A percentile compares a stretch with the other conserved stretches of the same genome.
These are phyloP conservation scores for Nomada ferruginata DNA, from an alignment of 2,888 invertebrate genomes.

Conservation along the genomic window DNA sequence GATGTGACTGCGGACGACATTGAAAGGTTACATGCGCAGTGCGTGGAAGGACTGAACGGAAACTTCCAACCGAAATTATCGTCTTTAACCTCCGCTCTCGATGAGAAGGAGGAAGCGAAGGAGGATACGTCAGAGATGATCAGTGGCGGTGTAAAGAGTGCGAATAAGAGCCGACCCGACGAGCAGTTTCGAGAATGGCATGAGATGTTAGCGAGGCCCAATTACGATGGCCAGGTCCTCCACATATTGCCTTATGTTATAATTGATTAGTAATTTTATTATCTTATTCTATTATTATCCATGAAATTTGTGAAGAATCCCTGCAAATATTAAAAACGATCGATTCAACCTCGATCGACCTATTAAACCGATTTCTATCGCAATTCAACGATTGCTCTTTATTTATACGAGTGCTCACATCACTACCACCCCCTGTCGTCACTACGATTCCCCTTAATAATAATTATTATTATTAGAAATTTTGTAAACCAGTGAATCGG, in stretches of 20 bases:
- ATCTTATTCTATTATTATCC: constrained; percentile 71
- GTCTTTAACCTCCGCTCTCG: constrained; percentile 61
- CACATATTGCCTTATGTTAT: constrained; percentile 98
- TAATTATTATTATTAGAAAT: not conserved
- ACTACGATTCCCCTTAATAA: constrained; percentile 48
- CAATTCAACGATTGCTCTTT: constrained; percentile 69
- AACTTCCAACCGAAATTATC: constrained; percentile 80
- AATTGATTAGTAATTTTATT: constrained; percentile 89
- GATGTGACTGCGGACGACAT: constrained; percentile 76
- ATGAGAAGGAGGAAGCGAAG: constrained; percentile 50
- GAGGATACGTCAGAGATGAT: constrained; percentile 60
- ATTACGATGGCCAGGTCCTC: constrained; percentile 91
- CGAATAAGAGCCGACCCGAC: constrained; percentile 82
- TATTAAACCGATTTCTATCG: constrained; percentile 73
- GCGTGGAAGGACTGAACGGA: constrained; percentile 81
- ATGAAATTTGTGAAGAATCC: constrained; percentile 60
- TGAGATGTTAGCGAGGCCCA: constrained; percentile 91
- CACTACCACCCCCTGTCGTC: constrained; percentile 60
- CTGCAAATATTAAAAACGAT: constrained; percentile 60
- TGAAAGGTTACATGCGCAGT: constrained; percentile 78
- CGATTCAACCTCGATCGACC: constrained; percentile 54
- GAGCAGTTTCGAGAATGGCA: constrained; percentile 95
- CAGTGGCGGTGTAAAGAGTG: constrained; percentile 61
- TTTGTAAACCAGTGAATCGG: constrained; percentile 13
- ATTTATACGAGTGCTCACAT: constrained; percentile 67